Percentiles rank a stretch among this genome's conserved stretches.
Evolutionary conservation across 2,113 vertebrate species (phyloP).

Genomic region (Fregata magnificens): DNA sequence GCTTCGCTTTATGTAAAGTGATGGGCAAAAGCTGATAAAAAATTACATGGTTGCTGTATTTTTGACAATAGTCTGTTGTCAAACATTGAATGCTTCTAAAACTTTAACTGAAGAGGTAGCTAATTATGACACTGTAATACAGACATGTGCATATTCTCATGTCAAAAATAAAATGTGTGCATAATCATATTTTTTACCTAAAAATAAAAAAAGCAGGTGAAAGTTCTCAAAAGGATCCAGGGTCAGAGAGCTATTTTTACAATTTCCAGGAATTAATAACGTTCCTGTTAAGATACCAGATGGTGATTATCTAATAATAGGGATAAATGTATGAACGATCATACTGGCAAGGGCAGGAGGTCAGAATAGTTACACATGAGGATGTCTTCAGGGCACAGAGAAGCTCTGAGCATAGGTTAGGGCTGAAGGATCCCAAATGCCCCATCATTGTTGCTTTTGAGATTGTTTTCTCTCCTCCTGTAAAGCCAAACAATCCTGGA

Average conservation of each 20-base stretch:
- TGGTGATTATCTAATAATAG: neutral
- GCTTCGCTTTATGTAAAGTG: accelerated
- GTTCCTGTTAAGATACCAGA: neutral
- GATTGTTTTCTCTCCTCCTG: neutral
- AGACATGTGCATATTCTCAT: neutral
- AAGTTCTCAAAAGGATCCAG: neutral
- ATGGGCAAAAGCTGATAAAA: neutral
- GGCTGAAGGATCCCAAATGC: neutral
- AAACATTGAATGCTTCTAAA: neutral
- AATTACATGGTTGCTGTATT: neutral
- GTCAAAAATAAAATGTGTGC: neutral
- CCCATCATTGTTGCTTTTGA: neutral
- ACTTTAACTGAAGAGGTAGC: neutral
- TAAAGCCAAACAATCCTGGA: neutral
- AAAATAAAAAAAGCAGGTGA: neutral
- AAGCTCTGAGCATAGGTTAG: neutral
- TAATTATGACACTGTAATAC: neutral
- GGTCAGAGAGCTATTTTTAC: neutral
- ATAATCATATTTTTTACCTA: neutral
- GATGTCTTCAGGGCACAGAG: neutral
- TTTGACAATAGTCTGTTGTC: neutral
- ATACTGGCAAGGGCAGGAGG: neutral
- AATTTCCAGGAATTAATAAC: neutral
- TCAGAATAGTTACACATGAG: neutral
- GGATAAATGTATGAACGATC: neutral